Base-by-base conservation (phyloP, 2,888 invertebrate species). In the Smittia sp. region DNA sequence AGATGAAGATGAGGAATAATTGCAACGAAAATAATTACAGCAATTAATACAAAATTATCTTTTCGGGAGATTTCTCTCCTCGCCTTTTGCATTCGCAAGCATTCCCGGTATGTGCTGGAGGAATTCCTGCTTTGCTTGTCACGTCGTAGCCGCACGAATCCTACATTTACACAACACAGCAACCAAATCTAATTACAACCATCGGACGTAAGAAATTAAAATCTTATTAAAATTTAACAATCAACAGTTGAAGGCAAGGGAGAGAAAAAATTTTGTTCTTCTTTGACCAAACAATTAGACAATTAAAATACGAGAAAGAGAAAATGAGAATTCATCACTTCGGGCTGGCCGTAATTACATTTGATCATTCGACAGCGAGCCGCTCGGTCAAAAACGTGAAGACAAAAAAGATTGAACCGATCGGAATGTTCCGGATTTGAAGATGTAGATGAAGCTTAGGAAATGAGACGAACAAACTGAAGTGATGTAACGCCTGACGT, bases 1-100 rank as follows among this genome's bases (percentile, higher is more conserved):
- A 25, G 63, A 63, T 25, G 63, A 25, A 58, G 69, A 69, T 54
- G 69, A 52, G 27, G 52, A 24, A 70, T 70, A 70, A 70, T 70
- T 70, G 41, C 18, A 41, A 41, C 11, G 25, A 32, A 39, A 69
- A 69, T 69, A 70, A 70, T 70, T 70, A 70, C 70, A 32, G 54
- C 69, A 69, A 69, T 63, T 63, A 63, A 63, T 63, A 63, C n/a
- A 27, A 27, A 63, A 63, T 63, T 27, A 63, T 63, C 25, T 63
- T 27, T 27, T 63, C n/a, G 27, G 63, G 25, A 63, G 22, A 63
- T 63, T 22, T 63, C 27, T 58, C 58, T 58, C 58, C 13, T 24
- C 24, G 20, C 11, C 24, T 58, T 58, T 58, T 58, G 58, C 58
- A 58, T 58, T 46, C 11, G 58, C n/a, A 13, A 27, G 27, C 24